A percentile compares a stretch with the other conserved stretches of the same genome.
Evolutionary conservation across 2,797 vertebrate species (phyloP).

Genomic region (Lophius americanus): DNA sequence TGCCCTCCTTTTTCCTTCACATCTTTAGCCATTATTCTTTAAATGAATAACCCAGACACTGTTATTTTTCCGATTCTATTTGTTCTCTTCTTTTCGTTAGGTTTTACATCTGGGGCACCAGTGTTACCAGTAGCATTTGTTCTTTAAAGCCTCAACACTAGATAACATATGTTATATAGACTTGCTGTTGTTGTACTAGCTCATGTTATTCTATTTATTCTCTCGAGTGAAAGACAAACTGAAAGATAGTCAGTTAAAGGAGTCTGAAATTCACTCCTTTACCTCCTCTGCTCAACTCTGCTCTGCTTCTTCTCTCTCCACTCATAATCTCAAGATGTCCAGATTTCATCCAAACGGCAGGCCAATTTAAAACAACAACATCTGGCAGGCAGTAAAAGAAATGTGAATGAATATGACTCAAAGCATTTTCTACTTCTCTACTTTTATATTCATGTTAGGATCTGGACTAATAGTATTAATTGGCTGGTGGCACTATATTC

Average conservation of each 20-base stretch:
- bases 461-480: too few relatives aligned
- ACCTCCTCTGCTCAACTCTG: too few relatives aligned
- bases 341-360: too few relatives aligned
- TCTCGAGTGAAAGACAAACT: background rate
- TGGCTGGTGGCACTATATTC: too few relatives aligned
- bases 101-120: background rate
- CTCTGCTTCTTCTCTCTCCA: too few relatives aligned
- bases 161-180: background rate
- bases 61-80: background rate
- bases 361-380: too few relatives aligned
- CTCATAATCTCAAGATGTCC: too few relatives aligned
- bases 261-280: too few relatives aligned
- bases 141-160: background rate
- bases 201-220: background rate
- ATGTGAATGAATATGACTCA: too few relatives aligned
- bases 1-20: slow-evolving; percentile 1
- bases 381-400: too few relatives aligned
- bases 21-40: background rate
- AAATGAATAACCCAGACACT: background rate
- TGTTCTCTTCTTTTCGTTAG: background rate
- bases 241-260: background rate
- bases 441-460: too few relatives aligned
- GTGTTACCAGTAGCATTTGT: background rate
- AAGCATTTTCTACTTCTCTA: too few relatives aligned
- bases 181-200: background rate